These are phyloP conservation scores for Pterostichus madidus DNA, from an alignment of 2,888 invertebrate genomes.

Conservation along the genomic window DNA sequence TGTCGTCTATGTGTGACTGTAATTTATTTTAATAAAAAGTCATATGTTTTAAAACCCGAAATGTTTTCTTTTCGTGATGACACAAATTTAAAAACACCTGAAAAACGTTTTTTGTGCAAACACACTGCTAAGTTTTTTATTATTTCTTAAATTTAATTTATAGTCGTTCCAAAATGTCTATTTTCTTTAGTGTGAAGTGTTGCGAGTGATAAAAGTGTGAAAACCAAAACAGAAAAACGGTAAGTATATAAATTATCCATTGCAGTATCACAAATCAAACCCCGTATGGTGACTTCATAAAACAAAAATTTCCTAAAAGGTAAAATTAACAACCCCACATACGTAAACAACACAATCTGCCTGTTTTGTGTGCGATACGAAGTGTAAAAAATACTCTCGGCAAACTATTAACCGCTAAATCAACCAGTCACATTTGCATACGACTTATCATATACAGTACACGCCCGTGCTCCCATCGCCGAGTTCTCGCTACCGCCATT, in stretches of 20 bases:
- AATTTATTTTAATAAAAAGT: slow-evolving; percentile 79
- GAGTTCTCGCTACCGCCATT: not conserved
- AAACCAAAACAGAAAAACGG: not conserved
- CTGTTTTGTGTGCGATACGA: slow-evolving; percentile 55
- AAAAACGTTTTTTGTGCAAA: not conserved
- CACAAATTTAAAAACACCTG: not conserved
- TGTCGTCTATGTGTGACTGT: slow-evolving; percentile 78
- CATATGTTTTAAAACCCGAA: slow-evolving; percentile 73
- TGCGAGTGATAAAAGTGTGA: not conserved
- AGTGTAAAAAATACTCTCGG: slow-evolving; percentile 36
- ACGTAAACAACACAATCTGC: slow-evolving; percentile 61
- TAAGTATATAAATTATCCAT: slow-evolving; percentile 40
- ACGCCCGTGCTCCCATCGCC: not conserved
- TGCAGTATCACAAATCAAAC: slow-evolving; percentile 23
- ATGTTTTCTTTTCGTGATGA: slow-evolving; percentile 17
- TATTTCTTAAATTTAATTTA: no score
- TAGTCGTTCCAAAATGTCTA: no score
- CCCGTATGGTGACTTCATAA: slow-evolving; percentile 42
- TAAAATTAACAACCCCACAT: slow-evolving; percentile 54
- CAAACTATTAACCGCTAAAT: slow-evolving; percentile 63
- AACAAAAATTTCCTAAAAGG: slow-evolving; percentile 56
- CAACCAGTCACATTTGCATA: slow-evolving; percentile 61
- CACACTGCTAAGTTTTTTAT: no score
- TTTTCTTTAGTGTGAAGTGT: not conserved
- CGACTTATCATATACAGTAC: slow-evolving; percentile 63